Percentiles rank a stretch among this genome's conserved stretches.
These are phyloP conservation scores for Chironomus riparius DNA, from an alignment of 2,888 invertebrate genomes.

Conservation along the genomic window DNA sequence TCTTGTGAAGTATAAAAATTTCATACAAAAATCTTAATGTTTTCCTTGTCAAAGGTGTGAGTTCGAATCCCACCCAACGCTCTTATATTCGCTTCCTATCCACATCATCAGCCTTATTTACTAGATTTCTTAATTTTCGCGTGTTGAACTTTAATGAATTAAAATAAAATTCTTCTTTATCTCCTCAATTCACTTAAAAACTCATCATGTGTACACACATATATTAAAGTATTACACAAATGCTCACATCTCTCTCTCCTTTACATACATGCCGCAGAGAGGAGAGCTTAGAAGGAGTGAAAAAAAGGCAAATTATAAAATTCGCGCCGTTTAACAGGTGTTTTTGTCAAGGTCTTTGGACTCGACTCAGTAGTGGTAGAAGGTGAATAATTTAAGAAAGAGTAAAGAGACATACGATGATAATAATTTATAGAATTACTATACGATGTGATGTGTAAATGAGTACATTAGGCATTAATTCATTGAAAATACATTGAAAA, in stretches of 20 bases:
- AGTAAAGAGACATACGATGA: neutral
- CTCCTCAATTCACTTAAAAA: neutral
- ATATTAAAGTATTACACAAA: neutral
- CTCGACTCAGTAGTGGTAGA: conserved; percentile 1
- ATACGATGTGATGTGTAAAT: too few species aligned
- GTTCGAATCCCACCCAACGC: too few species aligned
- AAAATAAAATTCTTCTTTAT: neutral
- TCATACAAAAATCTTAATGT: too few species aligned
- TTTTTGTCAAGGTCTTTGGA: conserved; percentile 23
- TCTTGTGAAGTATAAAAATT: too few species aligned
- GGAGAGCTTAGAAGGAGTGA: neutral
- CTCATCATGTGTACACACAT: neutral
- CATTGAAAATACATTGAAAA: neutral
- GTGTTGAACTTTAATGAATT: neutral
- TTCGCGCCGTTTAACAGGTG: conserved; percentile 19
- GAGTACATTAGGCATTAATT: too few species aligned
- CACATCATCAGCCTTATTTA: too few species aligned
- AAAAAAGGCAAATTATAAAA: neutral
- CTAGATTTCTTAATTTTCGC: neutral
- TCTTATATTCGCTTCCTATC: too few species aligned
- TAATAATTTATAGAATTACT: too few species aligned
- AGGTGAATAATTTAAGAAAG: neutral
- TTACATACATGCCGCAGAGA: neutral
- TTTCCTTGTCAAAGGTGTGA: too few species aligned
- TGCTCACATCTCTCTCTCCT: neutral